These are phyloP conservation scores for Neogale vison DNA, from an alignment of 2,113 vertebrate genomes.

Conservation along the genomic window DNA sequence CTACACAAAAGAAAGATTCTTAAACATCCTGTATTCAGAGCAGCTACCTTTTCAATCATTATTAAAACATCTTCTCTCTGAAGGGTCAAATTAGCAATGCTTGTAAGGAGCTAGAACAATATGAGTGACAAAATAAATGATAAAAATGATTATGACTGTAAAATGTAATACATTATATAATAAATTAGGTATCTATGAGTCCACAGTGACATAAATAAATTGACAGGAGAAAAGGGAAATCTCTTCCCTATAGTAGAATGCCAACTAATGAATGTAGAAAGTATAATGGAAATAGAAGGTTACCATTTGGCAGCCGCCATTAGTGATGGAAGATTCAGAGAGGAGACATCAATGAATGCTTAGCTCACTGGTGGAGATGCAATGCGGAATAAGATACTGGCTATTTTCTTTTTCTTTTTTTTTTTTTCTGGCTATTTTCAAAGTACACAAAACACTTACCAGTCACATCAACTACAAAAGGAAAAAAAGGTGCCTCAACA, in stretches of 20 bases:
- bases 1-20: background rate
- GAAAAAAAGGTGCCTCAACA: background rate
- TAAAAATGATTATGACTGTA: conserved; percentile 26
- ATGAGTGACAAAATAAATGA: conserved; percentile 16
- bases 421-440: background rate
- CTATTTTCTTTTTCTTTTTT: no score
- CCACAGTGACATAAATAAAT: background rate
- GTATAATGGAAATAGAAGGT: conserved; percentile 24
- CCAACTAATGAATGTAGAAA: conserved; percentile 34
- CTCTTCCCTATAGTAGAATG: conserved; percentile 2
- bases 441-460: background rate
- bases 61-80: conserved; percentile 6
- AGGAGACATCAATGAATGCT: background rate
- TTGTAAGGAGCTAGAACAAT: background rate
- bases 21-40: background rate
- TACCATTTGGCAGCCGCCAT: background rate
- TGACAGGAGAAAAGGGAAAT: background rate
- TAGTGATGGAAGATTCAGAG: background rate
- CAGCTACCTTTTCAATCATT: conserved; percentile 25
- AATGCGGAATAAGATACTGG: background rate
- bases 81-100: conserved; percentile 17
- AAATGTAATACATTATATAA: background rate
- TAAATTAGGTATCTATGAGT: conserved; percentile 21
- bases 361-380: background rate
- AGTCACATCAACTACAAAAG: background rate